These are phyloP conservation scores for Zaprionus ornatus DNA, from an alignment of 1,140 invertebrate species.

Conservation along the genomic window DNA sequence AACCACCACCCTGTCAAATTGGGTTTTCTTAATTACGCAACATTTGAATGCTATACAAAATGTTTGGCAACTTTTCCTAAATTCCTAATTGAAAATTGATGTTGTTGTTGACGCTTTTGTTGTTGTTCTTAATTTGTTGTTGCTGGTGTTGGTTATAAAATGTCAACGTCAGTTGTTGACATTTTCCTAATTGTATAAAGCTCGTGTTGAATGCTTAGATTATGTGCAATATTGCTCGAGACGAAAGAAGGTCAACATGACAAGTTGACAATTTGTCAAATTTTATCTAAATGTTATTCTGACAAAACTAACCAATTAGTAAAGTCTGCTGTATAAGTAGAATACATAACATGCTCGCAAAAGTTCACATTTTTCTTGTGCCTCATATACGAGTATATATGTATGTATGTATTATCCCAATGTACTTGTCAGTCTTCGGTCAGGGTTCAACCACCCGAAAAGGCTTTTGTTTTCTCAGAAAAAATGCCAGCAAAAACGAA, in stretches of 20 bases:
- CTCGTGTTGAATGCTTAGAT: slow-evolving; percentile 8
- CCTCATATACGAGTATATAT: not conserved
- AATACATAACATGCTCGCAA: not conserved
- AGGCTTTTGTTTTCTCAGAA: slow-evolving; percentile 6
- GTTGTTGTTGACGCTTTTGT: not conserved
- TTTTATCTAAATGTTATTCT: not conserved
- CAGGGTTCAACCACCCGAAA: not conserved
- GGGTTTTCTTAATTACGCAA: slow-evolving; percentile 23
- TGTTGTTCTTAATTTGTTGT: not conserved
- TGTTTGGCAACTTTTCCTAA: slow-evolving; percentile 13
- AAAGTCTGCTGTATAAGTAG: not conserved
- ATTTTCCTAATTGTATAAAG: slow-evolving; percentile 4
- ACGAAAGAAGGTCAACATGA: slow-evolving; percentile 1
- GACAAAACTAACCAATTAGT: not conserved
- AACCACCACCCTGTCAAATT: slow-evolving; percentile 18
- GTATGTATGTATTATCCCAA: slow-evolving; percentile 10
- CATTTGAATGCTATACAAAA: slow-evolving; percentile 14
- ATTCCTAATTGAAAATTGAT: slow-evolving; percentile 21
- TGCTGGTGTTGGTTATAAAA: not conserved
- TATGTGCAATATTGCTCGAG: not conserved
- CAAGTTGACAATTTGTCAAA: slow-evolving; percentile 1
- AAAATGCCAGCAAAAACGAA: slow-evolving; percentile 1
- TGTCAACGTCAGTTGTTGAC: slow-evolving; percentile 15
- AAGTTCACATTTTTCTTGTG: not conserved
- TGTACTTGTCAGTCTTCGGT: not conserved